These are phyloP conservation scores for Atta texana DNA, from an alignment of 1,140 invertebrate genomes.

Conservation along the genomic window DNA sequence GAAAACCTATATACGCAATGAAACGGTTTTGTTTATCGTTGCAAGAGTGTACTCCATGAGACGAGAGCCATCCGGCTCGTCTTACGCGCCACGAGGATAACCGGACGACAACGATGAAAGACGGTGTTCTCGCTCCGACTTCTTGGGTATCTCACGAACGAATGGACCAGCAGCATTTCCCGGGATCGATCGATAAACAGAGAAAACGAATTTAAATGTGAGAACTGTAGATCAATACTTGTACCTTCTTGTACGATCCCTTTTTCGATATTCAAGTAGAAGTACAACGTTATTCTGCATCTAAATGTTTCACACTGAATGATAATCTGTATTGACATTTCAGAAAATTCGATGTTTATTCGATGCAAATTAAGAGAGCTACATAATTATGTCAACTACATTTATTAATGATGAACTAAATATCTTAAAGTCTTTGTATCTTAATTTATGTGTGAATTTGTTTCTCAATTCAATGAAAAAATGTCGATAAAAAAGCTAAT, in stretches of 20 bases:
- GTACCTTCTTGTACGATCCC: neutral
- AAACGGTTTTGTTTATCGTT: constrained; percentile 38
- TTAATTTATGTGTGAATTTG: neutral
- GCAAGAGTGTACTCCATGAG: neutral
- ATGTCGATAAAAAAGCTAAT: neutral
- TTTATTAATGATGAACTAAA: constrained; percentile 1
- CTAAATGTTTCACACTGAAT: neutral
- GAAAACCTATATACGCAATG: constrained; percentile 39
- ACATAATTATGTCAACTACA: neutral
- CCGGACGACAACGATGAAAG: neutral
- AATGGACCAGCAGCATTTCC: neutral
- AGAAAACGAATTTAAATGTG: neutral
- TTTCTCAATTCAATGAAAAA: neutral
- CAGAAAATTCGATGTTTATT: neutral
- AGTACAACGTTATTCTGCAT: neutral
- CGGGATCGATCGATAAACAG: constrained; percentile 5
- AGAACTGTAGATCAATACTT: neutral
- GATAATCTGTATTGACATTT: neutral
- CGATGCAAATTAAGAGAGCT: neutral
- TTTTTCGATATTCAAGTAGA: neutral
- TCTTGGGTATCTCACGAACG: neutral
- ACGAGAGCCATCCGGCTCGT: neutral
- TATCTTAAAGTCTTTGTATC: neutral
- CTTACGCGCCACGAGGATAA: constrained; percentile 29
- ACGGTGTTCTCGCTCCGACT: constrained; percentile 1